Conservation (phyloP, 1,140 invertebrate genomes). For the Ceratitis capitata region DNA sequence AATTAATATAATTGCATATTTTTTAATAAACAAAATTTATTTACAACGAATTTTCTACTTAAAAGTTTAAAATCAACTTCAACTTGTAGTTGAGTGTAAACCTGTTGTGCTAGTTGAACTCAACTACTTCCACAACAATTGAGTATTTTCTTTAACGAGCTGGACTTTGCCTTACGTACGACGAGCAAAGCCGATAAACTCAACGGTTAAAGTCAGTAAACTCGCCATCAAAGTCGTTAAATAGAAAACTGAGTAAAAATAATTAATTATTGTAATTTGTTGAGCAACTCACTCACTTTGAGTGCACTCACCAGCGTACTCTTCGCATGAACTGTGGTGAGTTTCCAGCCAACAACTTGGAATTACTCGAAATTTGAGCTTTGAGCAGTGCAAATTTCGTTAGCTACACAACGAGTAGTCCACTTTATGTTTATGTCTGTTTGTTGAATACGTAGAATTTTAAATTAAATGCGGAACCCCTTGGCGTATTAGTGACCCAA, state of each 20-base stretch:
- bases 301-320: neutral
- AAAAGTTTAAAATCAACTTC: no score
- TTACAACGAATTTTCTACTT: no score
- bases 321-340: neutral
- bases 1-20: neutral
- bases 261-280: no score
- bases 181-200: neutral
- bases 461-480: slow-evolving; percentile 14
- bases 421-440: neutral
- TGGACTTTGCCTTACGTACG: neutral
- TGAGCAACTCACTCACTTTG: neutral
- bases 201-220: neutral
- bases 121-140: neutral
- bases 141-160: neutral
- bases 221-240: neutral
- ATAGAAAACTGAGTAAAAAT: no score
- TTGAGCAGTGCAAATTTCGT: neutral
- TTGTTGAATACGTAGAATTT: neutral
- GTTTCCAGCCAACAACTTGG: neutral
- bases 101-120: neutral
- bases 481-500: slow-evolving; percentile 1
- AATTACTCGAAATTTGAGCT: neutral
- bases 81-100: neutral
- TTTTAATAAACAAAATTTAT: neutral
- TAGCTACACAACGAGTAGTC: neutral